Base-by-base conservation (phyloP, 2,888 invertebrate species). In the Masnerella sp. region DNA sequence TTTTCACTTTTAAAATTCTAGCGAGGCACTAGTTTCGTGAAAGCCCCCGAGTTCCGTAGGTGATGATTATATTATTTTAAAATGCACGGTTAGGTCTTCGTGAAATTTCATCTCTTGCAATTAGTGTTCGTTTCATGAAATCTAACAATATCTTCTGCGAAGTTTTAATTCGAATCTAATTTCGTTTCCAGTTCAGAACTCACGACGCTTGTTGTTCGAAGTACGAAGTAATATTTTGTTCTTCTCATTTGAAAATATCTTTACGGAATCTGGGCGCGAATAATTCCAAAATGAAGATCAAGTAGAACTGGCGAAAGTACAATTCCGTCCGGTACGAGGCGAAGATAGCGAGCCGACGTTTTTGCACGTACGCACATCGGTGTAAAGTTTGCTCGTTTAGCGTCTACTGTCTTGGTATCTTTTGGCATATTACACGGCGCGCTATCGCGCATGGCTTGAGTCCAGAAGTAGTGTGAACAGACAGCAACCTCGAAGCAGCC, bases 401-500 rank as follows among this genome's bases (percentile, higher is more conserved):
- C 15, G 38, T 52, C 59, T 25, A 51, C 52, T 32, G 32, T 45
- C 45, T 40, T 14, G 20, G 54, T 45, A 61, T 52, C 61, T 69
- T 61, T 61, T 58, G 52, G 38, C 69, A 25, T 52, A 59, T 59
- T 59, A 49, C 15, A 12, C 8, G 28, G 15, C 17, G 11, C n/a
- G 14, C 18, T 51, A 61, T 61, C 40, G 54, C 54, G 38, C 52
- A 49, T 56, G 62, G 70, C 62, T 56, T 18, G 34, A 12, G 30
- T 70, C 62, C 70, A 70, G 49, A 62, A 62, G 47, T 28, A 17
- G 18, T 32, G 49, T 25, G 52, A 68, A 45, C 45, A 12, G 15
- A n/a, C n/a, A n/a, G 69, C 52, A 45, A 34, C 52, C 45, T 61
- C 68, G 59, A 52, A 56, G 34, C 54, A 51, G 34, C 61, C 69